Evolutionary conservation across 2,888 invertebrate genomes (phyloP), one percentile per base, ranked within the genome.

Genomic region (Sialis lutaria): DNA sequence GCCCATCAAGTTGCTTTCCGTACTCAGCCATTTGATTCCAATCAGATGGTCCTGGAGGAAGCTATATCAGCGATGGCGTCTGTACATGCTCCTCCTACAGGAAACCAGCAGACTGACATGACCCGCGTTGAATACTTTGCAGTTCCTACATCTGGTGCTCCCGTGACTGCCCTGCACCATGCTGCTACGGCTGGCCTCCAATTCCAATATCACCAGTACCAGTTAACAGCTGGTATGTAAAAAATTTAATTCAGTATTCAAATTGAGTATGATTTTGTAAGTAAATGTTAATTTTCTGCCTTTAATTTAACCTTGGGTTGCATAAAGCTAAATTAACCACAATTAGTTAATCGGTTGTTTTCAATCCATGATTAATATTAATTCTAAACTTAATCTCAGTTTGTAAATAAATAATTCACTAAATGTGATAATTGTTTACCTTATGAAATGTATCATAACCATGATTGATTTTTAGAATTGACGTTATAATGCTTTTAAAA

Each of bases 91-190:
- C 57, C 62, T 5, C 60, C 56, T 52, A 56, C 42, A 49, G 60
- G 7, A 53, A 56, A 35, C 48, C 56, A 42, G 22, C 62, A 60
- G 49, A 55, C 60, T 3, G 67, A 67, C 53, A 56, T 64, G 37
- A 62, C 64, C 10, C 56, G 66, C 45, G 64, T 67, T n/a, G 68
- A 68, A 51, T 68, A 67, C 52, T 67, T 67, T 53, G 62, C 65
- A n/a, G 67, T 67, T 45, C 66, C 67, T 8, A 57, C 64, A 7
- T 56, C 56, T 46, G 60, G 57, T 40, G 49, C 54, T 22, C 55
- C 55, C 37, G 46, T 54, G 7, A 51, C 55, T 10, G 53, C 48
- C 32, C 42, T 54, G 39, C 56, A 57, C 48, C 64, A 63, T 51
- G 56, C 64, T 40, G 42, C 47, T 10, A 53, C 53, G 32, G 45